These are phyloP conservation scores for Lasiurus cinereus DNA, from an alignment of 2,113 vertebrate species.

Conservation along the genomic window DNA sequence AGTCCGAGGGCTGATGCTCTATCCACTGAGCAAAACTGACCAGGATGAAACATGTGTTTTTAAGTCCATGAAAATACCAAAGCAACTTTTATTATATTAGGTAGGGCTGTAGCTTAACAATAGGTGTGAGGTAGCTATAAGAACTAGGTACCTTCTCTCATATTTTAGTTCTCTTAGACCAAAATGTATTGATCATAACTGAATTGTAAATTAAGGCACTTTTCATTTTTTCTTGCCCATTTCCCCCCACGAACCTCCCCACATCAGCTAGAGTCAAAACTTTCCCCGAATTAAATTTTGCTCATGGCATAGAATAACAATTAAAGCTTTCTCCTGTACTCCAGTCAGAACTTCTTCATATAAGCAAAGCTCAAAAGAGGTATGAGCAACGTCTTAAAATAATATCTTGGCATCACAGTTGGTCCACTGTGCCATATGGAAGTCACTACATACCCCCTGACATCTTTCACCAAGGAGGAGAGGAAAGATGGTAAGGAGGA, in stretches of 20 bases:
- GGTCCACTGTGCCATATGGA: neutral
- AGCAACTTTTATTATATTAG: constrained; percentile 11
- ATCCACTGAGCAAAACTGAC: neutral
- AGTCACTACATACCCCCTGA: neutral
- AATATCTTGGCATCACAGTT: neutral
- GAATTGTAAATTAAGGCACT: neutral
- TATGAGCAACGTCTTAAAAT: neutral
- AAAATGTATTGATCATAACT: neutral
- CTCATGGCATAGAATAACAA: neutral
- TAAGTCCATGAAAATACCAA: neutral
- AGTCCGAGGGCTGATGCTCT: neutral
- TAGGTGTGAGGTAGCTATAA: neutral
- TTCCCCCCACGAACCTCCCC: neutral
- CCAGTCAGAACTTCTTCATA: neutral
- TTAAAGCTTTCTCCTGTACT: neutral
- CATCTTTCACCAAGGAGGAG: neutral
- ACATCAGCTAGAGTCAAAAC: constrained; percentile 8
- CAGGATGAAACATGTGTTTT: neutral
- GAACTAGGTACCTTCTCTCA: neutral
- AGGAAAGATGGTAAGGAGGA: neutral
- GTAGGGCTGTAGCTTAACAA: neutral
- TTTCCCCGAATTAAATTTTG: constrained; percentile 13
- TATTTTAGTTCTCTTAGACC: constrained; percentile 44
- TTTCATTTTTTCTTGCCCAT: neutral
- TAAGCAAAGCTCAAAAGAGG: neutral